phyloP scores from a whole-genome alignment of 1,140 invertebrate species.

The Pseudomyrmex cubaensis region DNA sequence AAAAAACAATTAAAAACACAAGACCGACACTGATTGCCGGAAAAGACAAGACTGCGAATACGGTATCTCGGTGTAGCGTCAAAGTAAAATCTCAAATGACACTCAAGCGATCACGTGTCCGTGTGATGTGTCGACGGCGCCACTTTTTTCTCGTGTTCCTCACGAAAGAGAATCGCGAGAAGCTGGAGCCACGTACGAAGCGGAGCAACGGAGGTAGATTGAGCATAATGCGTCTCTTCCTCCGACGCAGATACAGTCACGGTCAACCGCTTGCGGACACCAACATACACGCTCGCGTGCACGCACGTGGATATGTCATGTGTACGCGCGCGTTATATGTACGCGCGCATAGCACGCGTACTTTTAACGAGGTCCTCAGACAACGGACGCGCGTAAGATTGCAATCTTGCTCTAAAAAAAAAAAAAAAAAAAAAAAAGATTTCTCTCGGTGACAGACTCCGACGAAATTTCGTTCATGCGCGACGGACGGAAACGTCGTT shows the following conservation, averaged over 20 bases:
- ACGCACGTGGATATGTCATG: neutral
- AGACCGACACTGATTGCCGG: too few species aligned
- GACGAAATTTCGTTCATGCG: too few species aligned
- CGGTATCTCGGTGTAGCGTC: too few species aligned
- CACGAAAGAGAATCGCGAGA: conserved; percentile 48
- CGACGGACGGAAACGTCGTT: too few species aligned
- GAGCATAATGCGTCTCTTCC: conserved; percentile 83
- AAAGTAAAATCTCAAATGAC: too few species aligned
- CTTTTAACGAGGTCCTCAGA: neutral
- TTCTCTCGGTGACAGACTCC: neutral
- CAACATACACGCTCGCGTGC: neutral
- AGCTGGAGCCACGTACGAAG: conserved; percentile 71
- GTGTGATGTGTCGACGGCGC: neutral
- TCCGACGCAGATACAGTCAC: conserved; percentile 83
- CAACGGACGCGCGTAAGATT: conserved; percentile 25
- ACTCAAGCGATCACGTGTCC: too few species aligned
- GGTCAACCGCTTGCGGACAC: conserved; percentile 68
- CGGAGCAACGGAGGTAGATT: conserved; percentile 78
- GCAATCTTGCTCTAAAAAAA: neutral
- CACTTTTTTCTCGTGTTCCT: conserved; percentile 33
- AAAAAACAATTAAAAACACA: too few species aligned
- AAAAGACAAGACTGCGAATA: too few species aligned
- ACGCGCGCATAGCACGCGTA: neutral
- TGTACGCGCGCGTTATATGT: neutral
- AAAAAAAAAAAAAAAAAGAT: neutral